Conservation (phyloP, 2,888 invertebrate genomes). For the Cephalotes varians region DNA sequence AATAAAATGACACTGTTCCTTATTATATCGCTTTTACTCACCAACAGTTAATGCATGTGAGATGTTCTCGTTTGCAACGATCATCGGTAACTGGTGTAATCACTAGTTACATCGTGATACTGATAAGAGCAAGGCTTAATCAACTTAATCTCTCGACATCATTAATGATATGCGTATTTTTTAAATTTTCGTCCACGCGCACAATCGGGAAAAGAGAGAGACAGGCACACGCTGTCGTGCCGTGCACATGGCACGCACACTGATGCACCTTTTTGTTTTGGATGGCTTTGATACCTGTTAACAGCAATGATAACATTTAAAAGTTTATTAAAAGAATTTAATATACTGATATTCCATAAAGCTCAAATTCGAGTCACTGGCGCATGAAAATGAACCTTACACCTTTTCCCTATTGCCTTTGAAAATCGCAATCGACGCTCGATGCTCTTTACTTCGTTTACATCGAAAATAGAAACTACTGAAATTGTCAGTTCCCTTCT, state of each 20-base stretch:
- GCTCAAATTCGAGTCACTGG: not conserved
- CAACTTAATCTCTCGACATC: slow-evolving; percentile 30
- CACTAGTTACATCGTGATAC: not conserved
- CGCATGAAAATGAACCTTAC: not conserved
- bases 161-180: slow-evolving; percentile 32
- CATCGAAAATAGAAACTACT: not conserved
- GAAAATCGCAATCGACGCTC: not conserved
- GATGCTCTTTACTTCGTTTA: not conserved
- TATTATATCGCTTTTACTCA: not conserved
- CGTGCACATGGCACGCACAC: not conserved
- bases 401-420: not conserved
- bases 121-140: slow-evolving; percentile 34
- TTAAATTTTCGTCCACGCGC: slow-evolving; percentile 19
- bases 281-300: slow-evolving; percentile 1
- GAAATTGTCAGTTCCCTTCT: not conserved
- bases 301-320: not conserved
- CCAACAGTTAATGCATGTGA: not conserved
- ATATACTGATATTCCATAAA: not conserved
- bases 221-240: not conserved
- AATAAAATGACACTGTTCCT: not conserved
- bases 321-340: too few relatives aligned
- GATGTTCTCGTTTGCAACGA: not conserved
- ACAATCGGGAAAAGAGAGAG: not conserved
- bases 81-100: too few relatives aligned
- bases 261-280: not conserved